A percentile compares a stretch with the other conserved stretches of the same genome.
Evolutionary conservation across 2,888 invertebrate genomes (phyloP).

Genomic region (Nymphalis c-album): DNA sequence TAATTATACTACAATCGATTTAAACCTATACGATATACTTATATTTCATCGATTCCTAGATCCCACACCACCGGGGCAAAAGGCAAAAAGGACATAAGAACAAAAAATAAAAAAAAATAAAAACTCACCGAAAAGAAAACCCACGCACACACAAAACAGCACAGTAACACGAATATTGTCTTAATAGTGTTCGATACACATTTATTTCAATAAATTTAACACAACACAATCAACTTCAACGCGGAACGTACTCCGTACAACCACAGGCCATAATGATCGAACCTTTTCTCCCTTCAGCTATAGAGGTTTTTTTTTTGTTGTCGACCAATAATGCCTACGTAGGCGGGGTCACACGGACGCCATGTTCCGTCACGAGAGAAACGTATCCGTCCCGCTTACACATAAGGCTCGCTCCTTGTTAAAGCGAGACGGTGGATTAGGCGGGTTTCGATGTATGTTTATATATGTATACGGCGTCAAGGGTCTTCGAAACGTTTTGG

Average conservation of each 20-base stretch:
- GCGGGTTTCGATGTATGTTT: not conserved
- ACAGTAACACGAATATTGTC: not conserved
- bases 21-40: too few species aligned
- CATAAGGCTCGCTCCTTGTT: not conserved
- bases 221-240: not conserved
- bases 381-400: conserved; percentile 19
- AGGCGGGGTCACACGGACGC: conserved; percentile 27
- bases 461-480: not conserved
- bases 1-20: too few species aligned
- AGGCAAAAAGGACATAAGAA: not conserved
- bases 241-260: conserved; percentile 18
- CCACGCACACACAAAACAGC: not conserved
- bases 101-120: not conserved
- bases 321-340: conserved; percentile 33
- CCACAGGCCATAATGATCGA: conserved; percentile 21
- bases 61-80: too few species aligned
- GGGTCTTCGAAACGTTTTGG: not conserved
- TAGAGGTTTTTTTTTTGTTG: conserved; percentile 28
- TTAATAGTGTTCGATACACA: not conserved
- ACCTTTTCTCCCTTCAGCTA: conserved; percentile 32
- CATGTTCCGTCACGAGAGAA: not conserved
- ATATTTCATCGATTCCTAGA: too few species aligned
- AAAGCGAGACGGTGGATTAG: not conserved
- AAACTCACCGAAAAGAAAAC: not conserved
- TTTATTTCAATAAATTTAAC: not conserved